A percentile compares a stretch with the other conserved stretches of the same genome.
These are phyloP conservation scores for Caenorhabditis sp. DNA, from an alignment of 2,888 invertebrate species.

Conservation along the genomic window DNA sequence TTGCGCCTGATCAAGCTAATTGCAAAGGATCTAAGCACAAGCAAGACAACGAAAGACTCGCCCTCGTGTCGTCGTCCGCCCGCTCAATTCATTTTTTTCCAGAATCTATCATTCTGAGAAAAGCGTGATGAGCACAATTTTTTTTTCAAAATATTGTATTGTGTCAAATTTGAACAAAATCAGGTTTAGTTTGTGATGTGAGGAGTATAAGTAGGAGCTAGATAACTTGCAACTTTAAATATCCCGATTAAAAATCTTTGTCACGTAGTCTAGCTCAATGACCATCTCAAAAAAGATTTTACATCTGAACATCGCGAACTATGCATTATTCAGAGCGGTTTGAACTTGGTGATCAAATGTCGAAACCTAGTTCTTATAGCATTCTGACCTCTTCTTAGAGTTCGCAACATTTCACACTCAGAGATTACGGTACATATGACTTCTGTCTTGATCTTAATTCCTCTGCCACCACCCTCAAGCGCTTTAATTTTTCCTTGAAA, in stretches of 20 bases:
- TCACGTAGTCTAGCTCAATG: constrained; percentile 14
- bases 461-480: constrained; percentile 5
- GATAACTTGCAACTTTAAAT: not conserved
- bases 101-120: too few species aligned
- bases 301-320: not conserved
- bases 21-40: constrained; percentile 1
- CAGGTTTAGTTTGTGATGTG: too few species aligned
- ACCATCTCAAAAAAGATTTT: constrained; percentile 9
- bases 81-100: not conserved
- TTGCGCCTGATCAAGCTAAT: constrained; percentile 41
- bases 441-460: not conserved
- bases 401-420: too few species aligned
- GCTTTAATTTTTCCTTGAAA: not conserved
- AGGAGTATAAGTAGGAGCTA: too few species aligned
- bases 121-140: too few species aligned
- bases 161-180: too few species aligned
- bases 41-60: not conserved
- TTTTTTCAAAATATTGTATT: too few species aligned
- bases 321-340: constrained; percentile 12
- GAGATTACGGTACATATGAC: too few species aligned
- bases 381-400: too few species aligned
- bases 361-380: not conserved
- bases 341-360: not conserved
- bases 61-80: not conserved
- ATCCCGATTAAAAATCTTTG: constrained; percentile 5